Base-by-base conservation (phyloP, 1,140 invertebrate species). In the Zeugodacus cucurbitae region DNA sequence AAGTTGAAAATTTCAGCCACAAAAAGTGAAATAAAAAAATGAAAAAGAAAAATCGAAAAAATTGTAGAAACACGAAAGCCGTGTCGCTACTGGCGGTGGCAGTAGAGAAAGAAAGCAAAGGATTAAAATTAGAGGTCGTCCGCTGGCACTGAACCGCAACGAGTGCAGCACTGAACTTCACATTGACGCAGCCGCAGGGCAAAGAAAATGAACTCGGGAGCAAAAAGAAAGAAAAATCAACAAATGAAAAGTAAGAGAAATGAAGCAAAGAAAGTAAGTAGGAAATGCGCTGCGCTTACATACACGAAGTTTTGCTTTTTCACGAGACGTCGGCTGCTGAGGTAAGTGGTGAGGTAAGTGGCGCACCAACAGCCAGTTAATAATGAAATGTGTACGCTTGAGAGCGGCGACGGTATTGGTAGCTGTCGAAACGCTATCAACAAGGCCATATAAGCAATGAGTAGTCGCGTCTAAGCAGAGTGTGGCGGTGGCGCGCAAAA, bases 101-200 rank as follows among this genome's bases (percentile, higher is more conserved):
- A 20, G 34, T 2, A 41, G 34, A 41, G 34, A 34, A 74, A 74
- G 34, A 37, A 7, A 74, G 67, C 20, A 74, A 74, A 82, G 37
- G 74, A 48, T 48, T 82, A 82, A 48, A 48, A 82, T 26, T 82
- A 82, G 74, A 82, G 74, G 74, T 82, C 74, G 74, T 48, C 17
- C 37, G 74, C 26, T 54, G 74, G 41, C 74, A 82, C 37, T 82
- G 74, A 82, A 82, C 74, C 74, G 74, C 41, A 82, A n/a, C 74
- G n/a, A 82, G 74, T 48, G 48, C 22, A 82, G 34, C 22, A 29
- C 22, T 48, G 74, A 82, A 48, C 74, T 82, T 82, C 74, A 54
- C 74, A 82, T 44, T 82, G 74, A 82, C 74, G 26, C 34, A 2
- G 74, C 74, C 74, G 41, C 37, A 44, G 41, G 67, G 67, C 34